Base-by-base conservation (phyloP, 2,797 vertebrate genomes). In the Sebastes minor region DNA sequence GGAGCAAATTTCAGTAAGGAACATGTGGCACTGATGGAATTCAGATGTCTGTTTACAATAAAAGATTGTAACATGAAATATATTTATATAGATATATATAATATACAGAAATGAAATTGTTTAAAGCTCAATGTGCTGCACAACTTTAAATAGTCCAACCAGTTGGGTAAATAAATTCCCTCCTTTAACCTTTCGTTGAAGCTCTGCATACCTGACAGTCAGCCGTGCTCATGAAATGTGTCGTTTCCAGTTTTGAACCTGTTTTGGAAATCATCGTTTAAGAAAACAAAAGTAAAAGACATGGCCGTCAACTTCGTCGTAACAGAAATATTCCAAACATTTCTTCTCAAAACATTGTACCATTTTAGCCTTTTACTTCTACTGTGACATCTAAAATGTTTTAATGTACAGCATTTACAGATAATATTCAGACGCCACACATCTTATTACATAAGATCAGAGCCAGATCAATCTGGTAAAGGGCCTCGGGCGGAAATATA, bases 371-470 rank as follows among this genome's bases (percentile, higher is more conserved):
- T 28, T 33, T 9, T 30, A 30, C 5, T 11, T 6, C 2, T 9
- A n/a, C 8, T 7, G 1, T 1, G 12, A 2, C 4, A 1, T 3
- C n/a, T 20, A 20, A 53, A 22, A n/a, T 10, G 8, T n/a, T 53
- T 53, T 53, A n/a, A 53, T n/a, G 18, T 53, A 53, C 49, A 52
- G 20, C 49, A n/a, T 22, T n/a, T 53, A 9, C 49, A n/a, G 49
- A 10, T 53, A 53, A 53, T 53, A n/a, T 53, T n/a, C 8, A 53
- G 49, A n/a, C 0, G 9, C 8, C 27, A 10, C 25, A 25, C 2
- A 12, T 23, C 2, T 18, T 32, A 10, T 32, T 12, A 73, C 5
- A 13, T 11, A 53, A 53, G 6, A 52, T 60, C 28, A 60, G 22
- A 12, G 5, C 4, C 18, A 6, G 11, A 61, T 28, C 4, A 46